Percentiles rank a stretch among this genome's conserved stretches.
phyloP scores from a whole-genome alignment of 2,797 vertebrate genomes.

The Crocidura indochinensis region DNA sequence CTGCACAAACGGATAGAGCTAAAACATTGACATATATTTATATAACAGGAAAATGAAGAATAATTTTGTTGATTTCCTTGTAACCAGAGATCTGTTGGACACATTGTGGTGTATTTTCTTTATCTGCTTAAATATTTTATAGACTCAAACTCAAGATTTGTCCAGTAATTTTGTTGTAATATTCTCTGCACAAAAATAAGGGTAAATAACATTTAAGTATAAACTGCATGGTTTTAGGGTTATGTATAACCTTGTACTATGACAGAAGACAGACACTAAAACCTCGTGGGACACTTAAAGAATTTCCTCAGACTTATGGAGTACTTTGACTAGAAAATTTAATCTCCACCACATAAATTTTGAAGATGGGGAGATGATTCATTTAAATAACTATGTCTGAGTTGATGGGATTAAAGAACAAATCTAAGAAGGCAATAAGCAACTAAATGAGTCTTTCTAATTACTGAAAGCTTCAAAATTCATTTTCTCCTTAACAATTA shows the following conservation, averaged over 20 bases:
- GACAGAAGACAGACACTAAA: neutral
- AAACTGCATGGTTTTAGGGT: neutral
- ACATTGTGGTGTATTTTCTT: neutral
- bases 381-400: slow-evolving; percentile 33
- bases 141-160: neutral
- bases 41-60: slow-evolving; percentile 29
- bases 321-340: neutral
- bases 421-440: neutral
- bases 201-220: neutral
- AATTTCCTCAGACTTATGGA: neutral
- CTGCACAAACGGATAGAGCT: slow-evolving; percentile 49
- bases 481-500: neutral
- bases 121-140: slow-evolving; percentile 30
- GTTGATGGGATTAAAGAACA: slow-evolving; percentile 10
- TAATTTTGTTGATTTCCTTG: slow-evolving; percentile 20
- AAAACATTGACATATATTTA: slow-evolving; percentile 72
- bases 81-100: slow-evolving; percentile 17
- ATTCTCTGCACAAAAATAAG: neutral
- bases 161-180: neutral
- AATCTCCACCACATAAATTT: neutral
- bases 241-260: neutral
- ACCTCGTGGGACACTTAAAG: neutral
- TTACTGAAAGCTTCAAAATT: slow-evolving; percentile 10
- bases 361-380: neutral
- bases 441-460: neutral